A percentile compares a stretch with the other conserved stretches of the same genome.
Evolutionary conservation across 2,113 vertebrate genomes (phyloP).

Genomic region (Malaclemys terrapin): DNA sequence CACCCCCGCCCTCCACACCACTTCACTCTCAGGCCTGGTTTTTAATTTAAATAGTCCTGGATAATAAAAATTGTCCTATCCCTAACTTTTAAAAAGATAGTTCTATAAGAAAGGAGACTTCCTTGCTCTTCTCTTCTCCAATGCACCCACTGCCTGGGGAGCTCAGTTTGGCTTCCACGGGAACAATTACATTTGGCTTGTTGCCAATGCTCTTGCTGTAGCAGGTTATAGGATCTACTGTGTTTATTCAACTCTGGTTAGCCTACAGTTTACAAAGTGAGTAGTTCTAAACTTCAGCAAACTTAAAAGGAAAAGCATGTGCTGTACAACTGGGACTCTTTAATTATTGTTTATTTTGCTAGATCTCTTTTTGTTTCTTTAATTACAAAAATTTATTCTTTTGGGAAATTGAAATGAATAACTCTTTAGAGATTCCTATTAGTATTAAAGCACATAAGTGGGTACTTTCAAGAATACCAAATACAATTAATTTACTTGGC

Average conservation of each 20-base stretch:
- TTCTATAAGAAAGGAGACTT: not conserved
- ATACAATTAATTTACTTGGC: not conserved
- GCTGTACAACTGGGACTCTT: slow-evolving; percentile 18
- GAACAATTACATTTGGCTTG: slow-evolving; percentile 40
- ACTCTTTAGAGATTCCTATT: slow-evolving; percentile 50
- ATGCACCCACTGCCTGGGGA: not conserved
- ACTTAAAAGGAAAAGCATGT: not conserved
- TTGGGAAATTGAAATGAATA: slow-evolving; percentile 10
- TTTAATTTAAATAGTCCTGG: not conserved
- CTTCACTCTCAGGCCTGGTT: not conserved
- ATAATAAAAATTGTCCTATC: not conserved
- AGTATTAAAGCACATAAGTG: slow-evolving; percentile 1
- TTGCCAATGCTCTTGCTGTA: slow-evolving; percentile 34
- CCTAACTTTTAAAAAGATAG: not conserved
- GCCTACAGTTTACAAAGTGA: slow-evolving; percentile 43
- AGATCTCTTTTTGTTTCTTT: slow-evolving; percentile 40
- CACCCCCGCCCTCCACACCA: not conserved
- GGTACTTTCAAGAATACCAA: slow-evolving; percentile 59
- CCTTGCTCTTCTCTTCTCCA: not conserved
- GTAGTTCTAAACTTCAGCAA: slow-evolving; percentile 57
- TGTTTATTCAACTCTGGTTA: slow-evolving; percentile 66
- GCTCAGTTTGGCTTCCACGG: not conserved
- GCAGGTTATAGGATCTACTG: slow-evolving; percentile 20
- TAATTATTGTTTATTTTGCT: slow-evolving; percentile 49
- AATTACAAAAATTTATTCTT: slow-evolving; percentile 50